phyloP scores from a whole-genome alignment of 2,113 vertebrate species.

The Scomber colias region DNA sequence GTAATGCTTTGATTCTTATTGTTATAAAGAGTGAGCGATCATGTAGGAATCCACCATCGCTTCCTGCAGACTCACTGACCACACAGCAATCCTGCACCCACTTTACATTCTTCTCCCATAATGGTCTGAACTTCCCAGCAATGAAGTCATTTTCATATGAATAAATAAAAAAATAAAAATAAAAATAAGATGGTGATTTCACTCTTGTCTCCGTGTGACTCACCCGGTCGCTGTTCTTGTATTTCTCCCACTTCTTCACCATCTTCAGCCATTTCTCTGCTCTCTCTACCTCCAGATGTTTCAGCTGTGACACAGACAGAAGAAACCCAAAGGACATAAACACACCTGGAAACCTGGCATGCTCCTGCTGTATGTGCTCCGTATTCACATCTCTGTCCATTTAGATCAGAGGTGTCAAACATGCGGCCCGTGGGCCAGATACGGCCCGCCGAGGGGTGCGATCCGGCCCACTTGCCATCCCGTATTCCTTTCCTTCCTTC shows the following conservation, averaged over 20 bases:
- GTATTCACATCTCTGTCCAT: no score
- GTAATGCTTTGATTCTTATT: background rate
- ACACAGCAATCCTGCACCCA: background rate
- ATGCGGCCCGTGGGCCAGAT: no score
- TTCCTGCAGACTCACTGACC: background rate
- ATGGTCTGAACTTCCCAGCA: background rate
- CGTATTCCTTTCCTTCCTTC: no score
- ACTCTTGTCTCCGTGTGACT: constrained; percentile 6
- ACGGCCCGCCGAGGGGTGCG: no score
- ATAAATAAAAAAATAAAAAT: background rate
- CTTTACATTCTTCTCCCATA: background rate
- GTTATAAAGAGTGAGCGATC: no score
- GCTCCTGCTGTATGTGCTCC: no score
- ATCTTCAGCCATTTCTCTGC: constrained; percentile 93
- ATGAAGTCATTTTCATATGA: background rate
- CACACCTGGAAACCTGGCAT: no score
- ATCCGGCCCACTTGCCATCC: no score
- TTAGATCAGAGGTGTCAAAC: no score
- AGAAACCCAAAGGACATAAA: no score
- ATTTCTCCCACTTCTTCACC: constrained; percentile 92
- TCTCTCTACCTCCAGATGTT: constrained; percentile 88
- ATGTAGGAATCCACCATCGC: constrained; percentile 1
- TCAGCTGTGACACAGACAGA: constrained; percentile 79
- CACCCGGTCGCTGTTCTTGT: constrained; percentile 90
- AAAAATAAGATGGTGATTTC: background rate